Percentiles rank a stretch among this genome's conserved stretches.
Conservation (phyloP, 2,113 vertebrate species). For the Larimichthys crocea region DNA sequence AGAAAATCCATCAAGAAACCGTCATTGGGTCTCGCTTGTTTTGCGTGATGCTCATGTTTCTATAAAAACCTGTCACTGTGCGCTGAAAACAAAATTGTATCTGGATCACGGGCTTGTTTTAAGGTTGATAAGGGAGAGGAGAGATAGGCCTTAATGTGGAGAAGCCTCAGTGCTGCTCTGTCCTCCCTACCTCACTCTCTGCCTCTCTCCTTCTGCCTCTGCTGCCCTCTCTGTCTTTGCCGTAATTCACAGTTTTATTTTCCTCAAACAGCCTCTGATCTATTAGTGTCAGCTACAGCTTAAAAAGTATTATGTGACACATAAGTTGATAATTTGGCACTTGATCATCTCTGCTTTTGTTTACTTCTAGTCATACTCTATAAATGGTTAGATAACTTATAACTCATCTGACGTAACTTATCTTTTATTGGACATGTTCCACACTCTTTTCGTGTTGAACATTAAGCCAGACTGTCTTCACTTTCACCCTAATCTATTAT, state of each 20-base stretch:
- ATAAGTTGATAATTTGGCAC: background rate
- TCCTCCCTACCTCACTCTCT: constrained; percentile 73
- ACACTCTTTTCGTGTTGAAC: background rate
- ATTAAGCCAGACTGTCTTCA: background rate
- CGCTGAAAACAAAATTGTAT: background rate
- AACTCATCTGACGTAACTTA: too few relatives aligned
- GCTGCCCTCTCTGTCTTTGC: background rate
- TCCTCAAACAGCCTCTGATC: background rate
- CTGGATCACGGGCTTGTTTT: constrained; percentile 25
- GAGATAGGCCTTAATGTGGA: constrained; percentile 70
- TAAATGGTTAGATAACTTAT: background rate
- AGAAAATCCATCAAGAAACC: background rate
- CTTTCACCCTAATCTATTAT: background rate
- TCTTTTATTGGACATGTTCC: background rate
- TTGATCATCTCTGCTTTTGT: background rate
- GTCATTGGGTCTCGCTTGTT: background rate
- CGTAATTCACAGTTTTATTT: background rate
- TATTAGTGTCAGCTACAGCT: background rate
- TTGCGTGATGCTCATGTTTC: constrained; percentile 9
- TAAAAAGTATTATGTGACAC: background rate
- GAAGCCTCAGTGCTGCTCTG: constrained; percentile 53
- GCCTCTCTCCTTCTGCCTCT: constrained; percentile 65
- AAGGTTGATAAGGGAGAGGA: constrained; percentile 49
- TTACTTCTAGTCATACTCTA: background rate
- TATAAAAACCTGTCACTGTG: constrained; percentile 31